Evolutionary conservation across 1,140 invertebrate species (phyloP).

Genomic region (Ceratoteleas bidentatus): DNA sequence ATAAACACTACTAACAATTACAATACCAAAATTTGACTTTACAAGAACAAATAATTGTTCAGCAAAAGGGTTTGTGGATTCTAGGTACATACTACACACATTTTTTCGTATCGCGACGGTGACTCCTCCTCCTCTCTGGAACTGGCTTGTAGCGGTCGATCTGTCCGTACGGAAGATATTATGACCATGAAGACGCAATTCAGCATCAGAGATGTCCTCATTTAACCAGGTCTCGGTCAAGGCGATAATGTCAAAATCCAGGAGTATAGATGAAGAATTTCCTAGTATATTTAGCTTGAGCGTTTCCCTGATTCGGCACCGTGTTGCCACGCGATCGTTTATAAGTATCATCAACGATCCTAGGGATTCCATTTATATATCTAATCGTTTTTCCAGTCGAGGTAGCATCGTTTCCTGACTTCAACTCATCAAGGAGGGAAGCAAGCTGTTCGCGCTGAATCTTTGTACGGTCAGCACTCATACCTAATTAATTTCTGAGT

Average conservation of each 20-base stretch:
- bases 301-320: conserved; percentile 7
- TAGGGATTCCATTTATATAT: conserved; percentile 11
- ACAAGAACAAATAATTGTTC: no score
- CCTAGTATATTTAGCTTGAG: not conserved
- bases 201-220: not conserved
- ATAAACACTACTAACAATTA: no score
- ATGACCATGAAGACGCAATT: not conserved
- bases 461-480: conserved; percentile 5
- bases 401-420: no score
- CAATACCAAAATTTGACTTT: no score
- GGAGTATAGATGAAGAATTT: not conserved
- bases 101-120: not conserved
- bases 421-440: not conserved
- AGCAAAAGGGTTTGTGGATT: no score
- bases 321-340: not conserved
- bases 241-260: conserved; percentile 1
- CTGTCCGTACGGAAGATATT: conserved; percentile 13
- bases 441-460: not conserved
- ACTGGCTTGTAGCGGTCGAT: not conserved
- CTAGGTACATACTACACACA: not conserved
- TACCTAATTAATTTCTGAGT: not conserved
- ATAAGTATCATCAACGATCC: not conserved
- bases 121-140: conserved; percentile 9
- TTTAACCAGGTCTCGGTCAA: conserved; percentile 20
- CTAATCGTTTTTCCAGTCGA: conserved; percentile 2